Base-by-base conservation (phyloP, 2,888 invertebrate species). In the Parnassius glacialis region DNA sequence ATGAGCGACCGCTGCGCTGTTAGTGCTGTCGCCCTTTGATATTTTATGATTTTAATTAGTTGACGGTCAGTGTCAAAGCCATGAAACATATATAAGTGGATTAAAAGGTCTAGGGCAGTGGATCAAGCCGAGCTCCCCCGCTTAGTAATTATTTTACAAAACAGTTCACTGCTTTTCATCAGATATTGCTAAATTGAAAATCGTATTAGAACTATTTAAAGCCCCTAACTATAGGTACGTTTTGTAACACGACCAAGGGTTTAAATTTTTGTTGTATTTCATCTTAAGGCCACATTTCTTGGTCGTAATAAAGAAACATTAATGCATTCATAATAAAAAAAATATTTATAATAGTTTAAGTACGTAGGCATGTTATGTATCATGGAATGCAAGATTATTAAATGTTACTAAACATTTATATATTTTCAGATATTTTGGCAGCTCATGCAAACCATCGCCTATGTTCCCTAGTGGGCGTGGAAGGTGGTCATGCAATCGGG, bases 401-500 rank as follows among this genome's bases (percentile, higher is more conserved):
- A 48, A 48, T 48, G 13, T 48, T 48, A 9, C 13, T 9, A 13
- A 41, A 51, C 12, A 12, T 51, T 7, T 16, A 13, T 42, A 25
- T 63, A 20, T 52, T 72, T 74, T 64, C 88, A 95, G 95, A 95
- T 80, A 95, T 96, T 76, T 83, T 93, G 71, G 85, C 93, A 55
- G 95, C 95, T 12, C 95, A 95, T 80, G 90, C 93, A 57, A 92
- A 93, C 68, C 94, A 94, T 70, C 94, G 94, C 67, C 87, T 96
- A 66, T 95, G 94, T 74, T 95, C 95, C 66, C 84, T 96, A 73
- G 94, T 96, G 63, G 96, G 95, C 0, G 94, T 96, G 57, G 96
- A 96, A 83, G 95, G 96, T 3, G 96, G 96, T 0, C 96, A 96
- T 80, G 94, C 95, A 9, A 93, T 96, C 64, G 95, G 95, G 57